Evolutionary conservation across 2,888 invertebrate genomes (phyloP).

Genomic region (Ormyrus rosae): DNA sequence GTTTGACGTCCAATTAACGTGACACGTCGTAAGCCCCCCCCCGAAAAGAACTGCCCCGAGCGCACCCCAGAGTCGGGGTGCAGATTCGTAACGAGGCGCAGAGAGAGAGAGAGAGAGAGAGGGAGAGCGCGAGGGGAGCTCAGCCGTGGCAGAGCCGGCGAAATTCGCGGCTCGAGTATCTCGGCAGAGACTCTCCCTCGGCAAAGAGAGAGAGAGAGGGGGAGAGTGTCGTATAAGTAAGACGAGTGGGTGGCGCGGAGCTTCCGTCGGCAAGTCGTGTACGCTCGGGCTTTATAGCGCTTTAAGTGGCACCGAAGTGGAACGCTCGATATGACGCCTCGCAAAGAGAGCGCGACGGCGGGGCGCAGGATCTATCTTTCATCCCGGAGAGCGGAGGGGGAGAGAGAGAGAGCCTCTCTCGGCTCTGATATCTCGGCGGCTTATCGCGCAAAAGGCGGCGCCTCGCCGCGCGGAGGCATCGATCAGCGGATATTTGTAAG

Average conservation of each 20-base stretch:
- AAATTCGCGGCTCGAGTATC: too few relatives aligned
- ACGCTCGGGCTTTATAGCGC: conserved; percentile 38
- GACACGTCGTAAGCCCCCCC: too few relatives aligned
- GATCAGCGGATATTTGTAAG: conserved; percentile 55
- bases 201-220: neutral
- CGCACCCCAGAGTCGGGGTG: neutral
- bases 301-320: conserved; percentile 62
- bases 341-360: too few relatives aligned
- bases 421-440: conserved; percentile 19
- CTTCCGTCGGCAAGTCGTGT: conserved; percentile 43
- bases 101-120: neutral
- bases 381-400: neutral
- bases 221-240: neutral
- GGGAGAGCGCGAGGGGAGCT: neutral
- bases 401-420: too few relatives aligned
- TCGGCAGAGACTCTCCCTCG: too few relatives aligned
- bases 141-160: too few relatives aligned
- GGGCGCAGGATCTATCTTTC: too few relatives aligned
- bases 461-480: conserved; percentile 27
- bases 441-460: conserved; percentile 17
- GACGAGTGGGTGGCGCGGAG: neutral
- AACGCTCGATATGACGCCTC: conserved; percentile 61
- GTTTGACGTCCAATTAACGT: too few relatives aligned
- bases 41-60: too few relatives aligned
- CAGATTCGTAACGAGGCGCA: neutral